phyloP scores from a whole-genome alignment of 37 sponge, comb jelly and placozoan species.

The Hormiphora californensis region DNA sequence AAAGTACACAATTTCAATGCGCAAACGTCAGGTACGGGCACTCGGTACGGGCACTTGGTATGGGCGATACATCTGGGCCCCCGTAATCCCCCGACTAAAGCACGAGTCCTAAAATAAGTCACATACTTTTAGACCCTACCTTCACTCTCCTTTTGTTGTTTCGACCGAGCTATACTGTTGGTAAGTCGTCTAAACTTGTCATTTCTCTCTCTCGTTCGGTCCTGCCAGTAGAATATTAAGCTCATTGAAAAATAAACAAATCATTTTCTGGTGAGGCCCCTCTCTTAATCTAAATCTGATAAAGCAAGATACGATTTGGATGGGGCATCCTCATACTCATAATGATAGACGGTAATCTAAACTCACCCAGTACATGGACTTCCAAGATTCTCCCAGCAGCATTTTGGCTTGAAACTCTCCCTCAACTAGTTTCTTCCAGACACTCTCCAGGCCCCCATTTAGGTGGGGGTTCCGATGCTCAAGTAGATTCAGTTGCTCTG shows the following conservation, averaged over 20 bases:
- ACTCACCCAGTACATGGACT: constrained; percentile 49
- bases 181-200: constrained; percentile 26
- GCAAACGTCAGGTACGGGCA: too few species aligned
- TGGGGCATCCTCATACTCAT: too few species aligned
- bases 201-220: neutral
- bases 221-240: neutral
- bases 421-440: constrained; percentile 44
- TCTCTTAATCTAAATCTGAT: too few species aligned
- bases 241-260: neutral
- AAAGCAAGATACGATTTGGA: too few species aligned
- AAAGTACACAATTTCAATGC: too few species aligned
- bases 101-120: too few species aligned
- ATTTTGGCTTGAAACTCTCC: constrained; percentile 23
- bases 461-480: constrained; percentile 15
- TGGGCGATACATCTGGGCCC: too few species aligned
- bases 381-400: constrained; percentile 3
- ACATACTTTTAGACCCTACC: too few species aligned
- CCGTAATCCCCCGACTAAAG: too few species aligned
- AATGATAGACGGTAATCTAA: too few species aligned
- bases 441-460: neutral
- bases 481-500: constrained; percentile 17
- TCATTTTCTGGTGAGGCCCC: neutral
- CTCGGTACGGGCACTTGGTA: too few species aligned
- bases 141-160: neutral
- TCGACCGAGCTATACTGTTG: constrained; percentile 11